A percentile compares a stretch with the other conserved stretches of the same genome.
Evolutionary conservation across 2,888 invertebrate species (phyloP).

Genomic region (Boloria euphrosyne): DNA sequence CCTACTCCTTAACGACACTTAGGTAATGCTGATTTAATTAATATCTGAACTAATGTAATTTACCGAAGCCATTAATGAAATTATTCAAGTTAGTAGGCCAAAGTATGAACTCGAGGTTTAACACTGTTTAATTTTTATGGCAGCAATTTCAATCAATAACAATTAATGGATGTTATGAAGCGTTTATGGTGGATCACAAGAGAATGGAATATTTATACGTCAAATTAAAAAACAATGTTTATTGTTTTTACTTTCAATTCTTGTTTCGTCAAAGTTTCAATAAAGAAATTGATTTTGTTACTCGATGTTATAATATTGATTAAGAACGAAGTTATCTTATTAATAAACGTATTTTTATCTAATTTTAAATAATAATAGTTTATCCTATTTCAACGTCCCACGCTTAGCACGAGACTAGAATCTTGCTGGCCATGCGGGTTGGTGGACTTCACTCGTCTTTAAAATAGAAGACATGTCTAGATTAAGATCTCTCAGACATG

Average conservation of each 20-base stretch:
- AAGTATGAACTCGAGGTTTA: not conserved
- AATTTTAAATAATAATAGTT: too few species aligned
- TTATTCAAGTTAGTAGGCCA: slow-evolving; percentile 13
- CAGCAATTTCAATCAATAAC: slow-evolving; percentile 9
- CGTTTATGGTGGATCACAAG: not conserved
- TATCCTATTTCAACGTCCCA: too few species aligned
- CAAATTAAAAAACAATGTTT: not conserved
- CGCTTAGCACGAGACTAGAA: too few species aligned
- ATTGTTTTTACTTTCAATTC: not conserved
- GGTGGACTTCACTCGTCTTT: too few species aligned
- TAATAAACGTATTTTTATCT: too few species aligned
- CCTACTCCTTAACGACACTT: too few species aligned
- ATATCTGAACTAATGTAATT: not conserved
- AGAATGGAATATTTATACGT: slow-evolving; percentile 1
- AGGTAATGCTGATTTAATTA: too few species aligned
- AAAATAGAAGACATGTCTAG: too few species aligned
- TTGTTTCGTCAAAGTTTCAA: not conserved
- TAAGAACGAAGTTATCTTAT: too few species aligned
- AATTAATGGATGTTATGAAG: slow-evolving; percentile 4
- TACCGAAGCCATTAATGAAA: slow-evolving; percentile 3
- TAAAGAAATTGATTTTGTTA: not conserved
- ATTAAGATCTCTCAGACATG: too few species aligned
- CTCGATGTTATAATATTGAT: too few species aligned
- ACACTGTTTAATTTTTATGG: not conserved
- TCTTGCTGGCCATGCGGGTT: too few species aligned